Percentiles rank a stretch among this genome's conserved stretches.
Evolutionary conservation across 2,113 vertebrate species (phyloP).

Genomic region (Anser brachyrhynchus): DNA sequence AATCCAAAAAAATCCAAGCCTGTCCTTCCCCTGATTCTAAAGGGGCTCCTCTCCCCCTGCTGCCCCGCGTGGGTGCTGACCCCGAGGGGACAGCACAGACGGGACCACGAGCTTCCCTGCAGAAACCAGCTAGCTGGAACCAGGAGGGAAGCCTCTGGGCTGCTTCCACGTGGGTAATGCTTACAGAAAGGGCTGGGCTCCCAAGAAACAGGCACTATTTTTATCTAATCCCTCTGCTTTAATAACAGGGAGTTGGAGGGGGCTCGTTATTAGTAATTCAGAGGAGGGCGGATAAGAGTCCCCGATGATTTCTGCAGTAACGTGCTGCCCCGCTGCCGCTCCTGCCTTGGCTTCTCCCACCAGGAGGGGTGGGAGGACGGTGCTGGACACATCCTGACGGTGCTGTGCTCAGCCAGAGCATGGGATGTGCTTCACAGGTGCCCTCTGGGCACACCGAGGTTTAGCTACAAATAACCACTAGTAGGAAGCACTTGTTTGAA

Average conservation of each 20-base stretch:
- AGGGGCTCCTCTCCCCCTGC: not conserved
- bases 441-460: not conserved
- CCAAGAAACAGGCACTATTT: constrained; percentile 54
- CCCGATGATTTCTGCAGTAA: not conserved
- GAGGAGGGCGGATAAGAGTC: constrained; percentile 39
- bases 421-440: not conserved
- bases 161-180: not conserved
- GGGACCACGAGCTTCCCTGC: fast-evolving
- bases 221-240: constrained; percentile 59
- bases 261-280: constrained; percentile 57
- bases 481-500: not conserved
- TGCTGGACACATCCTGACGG: not conserved
- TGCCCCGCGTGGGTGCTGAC: fast-evolving
- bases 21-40: not conserved
- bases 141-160: not conserved
- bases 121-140: not conserved
- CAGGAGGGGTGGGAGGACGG: not conserved
- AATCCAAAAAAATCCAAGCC: not conserved
- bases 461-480: not conserved
- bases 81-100: not conserved
- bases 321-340: not conserved
- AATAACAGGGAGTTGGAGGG: constrained; percentile 65
- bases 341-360: not conserved
- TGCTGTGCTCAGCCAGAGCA: not conserved
- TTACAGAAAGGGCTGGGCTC: not conserved